Base-by-base conservation (phyloP, 2,797 vertebrate species). In the Carapus acus region DNA sequence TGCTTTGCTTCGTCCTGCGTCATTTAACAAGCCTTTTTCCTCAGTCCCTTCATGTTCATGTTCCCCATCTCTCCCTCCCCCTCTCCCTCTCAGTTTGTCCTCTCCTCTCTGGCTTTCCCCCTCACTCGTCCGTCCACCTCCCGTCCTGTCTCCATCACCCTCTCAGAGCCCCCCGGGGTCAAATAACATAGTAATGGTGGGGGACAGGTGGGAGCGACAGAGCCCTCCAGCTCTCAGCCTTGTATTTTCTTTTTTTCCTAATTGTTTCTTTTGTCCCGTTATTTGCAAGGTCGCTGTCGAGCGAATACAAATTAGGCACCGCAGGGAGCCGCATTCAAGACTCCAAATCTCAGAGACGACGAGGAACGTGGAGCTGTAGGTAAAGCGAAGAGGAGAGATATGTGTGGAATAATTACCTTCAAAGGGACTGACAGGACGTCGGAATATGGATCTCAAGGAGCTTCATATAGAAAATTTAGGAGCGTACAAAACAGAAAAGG, bases 221-320 rank as follows among this genome's bases (percentile, higher is more conserved):
- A 70, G 71, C 72, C 71, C 65, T 23, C n/a, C 14, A 74, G 78
- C 67, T 66, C 70, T 76, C 67, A 73, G 69, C 62, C 76, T 79
- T 77, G 73, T 78, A 59, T 51, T 50, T 68, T 78, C 64, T 77
- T 74, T 78, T 61, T 51, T 50, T 68, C 77, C 64, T 85, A 84
- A 85, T 85, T 84, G 81, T 85, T 84, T 82, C 67, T 81, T 69
- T 65, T 76, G 62, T 76, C 63, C 69, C 38, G 54, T 76, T 78
- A 74, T 69, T 76, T 76, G 59, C 74, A 78, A 62, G 68, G 49
- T 71, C 50, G 62, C 68, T 62, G 66, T 68, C 36, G 36, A 71
- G 73, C 79, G 78, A 82, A 80, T 80, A 83, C 76, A 79, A 75
- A 84, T 77, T 67, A 52, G 69, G 62, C 72, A 66, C 63, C 68